Base-by-base conservation (phyloP, 1,140 invertebrate genomes). In the Diprion similis region DNA sequence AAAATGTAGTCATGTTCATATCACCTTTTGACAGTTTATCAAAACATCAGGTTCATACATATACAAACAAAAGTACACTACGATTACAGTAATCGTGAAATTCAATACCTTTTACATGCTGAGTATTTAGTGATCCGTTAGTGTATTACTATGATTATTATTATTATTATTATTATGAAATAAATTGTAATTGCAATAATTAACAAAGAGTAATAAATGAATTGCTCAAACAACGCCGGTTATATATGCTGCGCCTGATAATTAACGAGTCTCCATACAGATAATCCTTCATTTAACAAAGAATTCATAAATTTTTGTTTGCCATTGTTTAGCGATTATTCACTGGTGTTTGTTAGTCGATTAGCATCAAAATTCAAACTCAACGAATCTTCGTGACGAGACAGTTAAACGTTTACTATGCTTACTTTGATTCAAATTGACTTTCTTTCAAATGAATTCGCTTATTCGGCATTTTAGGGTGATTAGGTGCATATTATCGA, bases 181-280 rank as follows among this genome's bases (percentile, higher is more conserved):
- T 78, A 73, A 79, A 77, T 79, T 83, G 81, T 82, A 83, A 78
- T 80, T 83, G 81, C 78, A 83, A 81, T 83, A 82, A 81, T 74
- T 78, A 79, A 78, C 71, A 78, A 69, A 73, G 79, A 80, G 77
- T 80, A 77, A 83, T 81, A 78, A 81, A 81, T 78, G 74, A 71
- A 70, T 79, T 76, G 78, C 75, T 79, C 76, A 77, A 80, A 80
- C 37, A 45, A 68, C 66, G 37, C 13, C 17, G 17, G 17, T 64
- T 64, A 7, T 64, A 37, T 6, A 37, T 6, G 24, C 24, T 37
- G 24, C 24, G n/a, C n/a, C n/a, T n/a, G n/a, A n/a, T n/a, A n/a
- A n/a, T n/a, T n/a, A n/a, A n/a, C n/a, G n/a, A 37, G 24, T 37
- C 24, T 37, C 24, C 24, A 6, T 37, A 37, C 1, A 37, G n/a